These are phyloP conservation scores for Popillia japonica DNA, from an alignment of 1,140 invertebrate genomes.

Conservation along the genomic window DNA sequence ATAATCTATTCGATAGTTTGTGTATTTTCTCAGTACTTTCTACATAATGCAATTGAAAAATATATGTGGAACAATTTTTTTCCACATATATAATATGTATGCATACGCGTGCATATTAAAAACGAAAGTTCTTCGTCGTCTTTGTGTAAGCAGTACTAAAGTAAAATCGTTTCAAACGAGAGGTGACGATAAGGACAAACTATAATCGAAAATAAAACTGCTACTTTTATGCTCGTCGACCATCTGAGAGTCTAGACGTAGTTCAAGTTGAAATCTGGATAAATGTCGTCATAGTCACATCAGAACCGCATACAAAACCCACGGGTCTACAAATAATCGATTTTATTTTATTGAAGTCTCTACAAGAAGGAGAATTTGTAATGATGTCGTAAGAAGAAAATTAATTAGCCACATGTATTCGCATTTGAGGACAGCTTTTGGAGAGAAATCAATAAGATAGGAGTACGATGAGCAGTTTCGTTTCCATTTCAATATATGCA, in stretches of 20 bases:
- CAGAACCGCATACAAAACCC: background rate
- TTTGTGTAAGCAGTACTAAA: no score
- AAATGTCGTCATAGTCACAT: constrained; percentile 2
- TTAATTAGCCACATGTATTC: background rate
- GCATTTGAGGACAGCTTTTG: background rate
- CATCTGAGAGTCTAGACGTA: constrained; percentile 21
- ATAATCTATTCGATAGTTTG: no score
- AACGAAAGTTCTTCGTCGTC: no score
- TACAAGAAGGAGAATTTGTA: background rate
- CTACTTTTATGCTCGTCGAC: constrained; percentile 16
- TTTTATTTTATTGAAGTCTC: background rate
- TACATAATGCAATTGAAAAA: no score
- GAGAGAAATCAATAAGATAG: no score
- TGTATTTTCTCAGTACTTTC: no score
- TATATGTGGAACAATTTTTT: no score
- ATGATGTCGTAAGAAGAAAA: background rate
- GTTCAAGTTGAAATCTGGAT: constrained; percentile 13
- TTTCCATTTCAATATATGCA: no score
- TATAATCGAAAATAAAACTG: background rate
- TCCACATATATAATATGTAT: no score
- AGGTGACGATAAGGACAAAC: background rate
- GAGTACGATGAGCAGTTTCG: no score
- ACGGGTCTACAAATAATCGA: constrained; percentile 17
- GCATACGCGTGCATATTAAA: no score
- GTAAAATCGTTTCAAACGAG: background rate